Base-by-base conservation (phyloP, 2,113 vertebrate genomes). In the Albula goreensis region DNA sequence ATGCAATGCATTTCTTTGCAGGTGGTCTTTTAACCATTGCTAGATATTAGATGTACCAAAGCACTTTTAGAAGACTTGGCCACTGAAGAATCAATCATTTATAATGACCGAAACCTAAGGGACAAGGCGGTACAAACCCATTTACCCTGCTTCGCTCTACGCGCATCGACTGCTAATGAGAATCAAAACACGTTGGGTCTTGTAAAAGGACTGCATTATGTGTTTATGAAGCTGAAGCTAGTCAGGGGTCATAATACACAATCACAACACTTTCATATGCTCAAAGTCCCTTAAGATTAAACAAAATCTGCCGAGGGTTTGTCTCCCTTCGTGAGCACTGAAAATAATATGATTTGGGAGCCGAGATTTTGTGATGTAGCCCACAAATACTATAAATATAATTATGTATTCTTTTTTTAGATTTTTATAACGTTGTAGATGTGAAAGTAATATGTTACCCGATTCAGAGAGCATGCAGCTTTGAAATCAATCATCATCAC, bases 91-190 rank as follows among this genome's bases (percentile, higher is more conserved):
- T 74, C n/a, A 31, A 74, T 74, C n/a, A 74, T 31, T 22, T 31
- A n/a, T 74, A 74, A 74, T 74, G 70, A 74, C 70, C 70, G 10
- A 31, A 74, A 74, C 22, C 70, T 31, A n/a, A 74, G n/a, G 70
- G 70, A 74, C 22, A 74, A 74, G 70, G 22, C 70, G 31, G 70
- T 31, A n/a, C 70, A 31, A 31, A 74, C n/a, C 70, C n/a, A 74
- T 74, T 74, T 74, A 31, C 8, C n/a, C 25, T 74, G 70, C n/a
- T 74, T 31, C 7, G 70, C 70, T 22, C 10, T 74, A 74, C 22
- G n/a, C 70, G 31, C 70, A 25, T 31, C 31, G 70, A 74, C 70
- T 74, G 70, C 70, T 74, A 74, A 74, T 74, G n/a, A 74, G 70
- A 74, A 74, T 74, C 19, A 74, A 74, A 74, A 11, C 70, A 74